phyloP scores from a whole-genome alignment of 2,888 invertebrate genomes.

The Tenthredo notha region DNA sequence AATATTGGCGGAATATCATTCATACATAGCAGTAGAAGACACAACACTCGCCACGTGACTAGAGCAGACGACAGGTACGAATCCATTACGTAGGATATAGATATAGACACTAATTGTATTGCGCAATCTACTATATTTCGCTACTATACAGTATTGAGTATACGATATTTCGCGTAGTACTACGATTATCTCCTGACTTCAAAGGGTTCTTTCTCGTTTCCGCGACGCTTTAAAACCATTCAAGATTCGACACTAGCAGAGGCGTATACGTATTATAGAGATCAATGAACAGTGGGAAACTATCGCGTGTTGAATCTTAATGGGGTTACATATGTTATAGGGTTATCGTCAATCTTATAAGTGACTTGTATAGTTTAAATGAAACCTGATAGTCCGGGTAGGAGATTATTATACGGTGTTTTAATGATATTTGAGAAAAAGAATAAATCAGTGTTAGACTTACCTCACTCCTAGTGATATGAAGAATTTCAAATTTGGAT shows the following conservation, averaged over 20 bases:
- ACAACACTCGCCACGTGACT: not conserved
- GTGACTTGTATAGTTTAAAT: not conserved
- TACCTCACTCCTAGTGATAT: not conserved
- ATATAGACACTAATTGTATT: not conserved
- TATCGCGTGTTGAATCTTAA: too few relatives aligned
- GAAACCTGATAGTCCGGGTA: not conserved
- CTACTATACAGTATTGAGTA: not conserved
- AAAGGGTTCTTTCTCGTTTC: not conserved
- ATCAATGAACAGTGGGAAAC: not conserved
- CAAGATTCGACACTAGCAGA: not conserved
- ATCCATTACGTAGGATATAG: not conserved
- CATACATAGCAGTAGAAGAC: not conserved
- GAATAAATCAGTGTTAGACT: not conserved
- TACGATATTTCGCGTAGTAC: not conserved
- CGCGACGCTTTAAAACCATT: not conserved
- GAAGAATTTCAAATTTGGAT: not conserved
- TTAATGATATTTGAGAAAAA: not conserved
- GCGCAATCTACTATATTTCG: not conserved
- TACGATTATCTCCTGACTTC: not conserved
- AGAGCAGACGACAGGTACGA: constrained; percentile 25
- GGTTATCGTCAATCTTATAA: not conserved
- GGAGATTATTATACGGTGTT: not conserved
- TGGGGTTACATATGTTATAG: too few relatives aligned
- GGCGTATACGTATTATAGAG: not conserved
- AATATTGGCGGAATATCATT: not conserved